These are phyloP conservation scores for Dipus sagitta DNA, from an alignment of 2,797 vertebrate species.

Conservation along the genomic window DNA sequence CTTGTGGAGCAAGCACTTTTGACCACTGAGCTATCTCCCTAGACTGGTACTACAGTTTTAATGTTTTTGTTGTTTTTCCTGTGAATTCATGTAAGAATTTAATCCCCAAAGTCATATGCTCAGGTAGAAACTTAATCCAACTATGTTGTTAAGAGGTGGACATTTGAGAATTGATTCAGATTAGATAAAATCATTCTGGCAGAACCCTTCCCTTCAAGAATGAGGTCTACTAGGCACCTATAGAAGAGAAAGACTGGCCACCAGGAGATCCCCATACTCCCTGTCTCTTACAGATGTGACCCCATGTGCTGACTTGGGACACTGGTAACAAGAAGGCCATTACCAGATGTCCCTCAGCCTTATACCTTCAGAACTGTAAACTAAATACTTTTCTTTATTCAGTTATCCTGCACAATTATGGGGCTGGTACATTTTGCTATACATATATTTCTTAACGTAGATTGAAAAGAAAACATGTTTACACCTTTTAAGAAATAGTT, in stretches of 20 bases:
- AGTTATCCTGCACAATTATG: background rate
- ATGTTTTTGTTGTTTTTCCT: background rate
- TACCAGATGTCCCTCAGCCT: background rate
- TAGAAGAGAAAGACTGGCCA: background rate
- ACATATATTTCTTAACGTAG: background rate
- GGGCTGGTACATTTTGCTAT: background rate
- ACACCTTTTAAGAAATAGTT: slow-evolving; percentile 5
- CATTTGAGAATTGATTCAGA: background rate
- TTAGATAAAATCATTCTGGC: background rate
- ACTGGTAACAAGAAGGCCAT: background rate
- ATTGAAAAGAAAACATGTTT: background rate
- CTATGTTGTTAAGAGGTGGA: background rate
- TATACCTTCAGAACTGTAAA: background rate
- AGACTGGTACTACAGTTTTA: too few relatives aligned
- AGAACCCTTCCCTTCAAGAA: too few relatives aligned
- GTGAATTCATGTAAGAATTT: background rate
- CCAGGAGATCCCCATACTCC: background rate
- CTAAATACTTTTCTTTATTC: background rate
- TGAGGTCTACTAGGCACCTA: background rate
- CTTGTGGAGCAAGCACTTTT: too few relatives aligned
- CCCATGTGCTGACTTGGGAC: background rate
- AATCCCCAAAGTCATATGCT: background rate
- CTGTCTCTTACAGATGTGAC: background rate
- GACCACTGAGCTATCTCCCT: too few relatives aligned
- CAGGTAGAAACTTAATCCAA: background rate